Percentiles rank a stretch among this genome's conserved stretches.
These are phyloP conservation scores for Perca schrenkii DNA, from an alignment of 2,113 vertebrate genomes.

Conservation along the genomic window DNA sequence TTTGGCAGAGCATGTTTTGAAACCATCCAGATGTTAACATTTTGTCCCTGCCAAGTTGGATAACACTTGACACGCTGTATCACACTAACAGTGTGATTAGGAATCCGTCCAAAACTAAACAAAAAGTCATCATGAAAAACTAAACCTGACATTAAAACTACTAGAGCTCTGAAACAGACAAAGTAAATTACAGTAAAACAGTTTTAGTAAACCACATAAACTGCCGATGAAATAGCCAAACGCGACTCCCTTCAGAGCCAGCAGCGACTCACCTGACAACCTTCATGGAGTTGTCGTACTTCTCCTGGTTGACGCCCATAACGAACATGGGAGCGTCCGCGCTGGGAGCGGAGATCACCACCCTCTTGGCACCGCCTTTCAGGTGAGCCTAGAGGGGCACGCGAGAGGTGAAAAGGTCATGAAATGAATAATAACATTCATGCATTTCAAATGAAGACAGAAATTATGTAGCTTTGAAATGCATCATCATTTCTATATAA, in stretches of 20 bases:
- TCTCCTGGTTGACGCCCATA: constrained; percentile 95
- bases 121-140: not conserved
- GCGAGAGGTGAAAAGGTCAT: not conserved
- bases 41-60: not conserved
- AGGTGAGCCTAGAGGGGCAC: constrained; percentile 86
- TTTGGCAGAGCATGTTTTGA: not conserved
- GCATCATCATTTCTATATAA: not conserved
- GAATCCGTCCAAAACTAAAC: not conserved
- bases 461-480: not conserved
- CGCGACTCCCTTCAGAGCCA: not conserved
- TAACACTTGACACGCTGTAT: not conserved
- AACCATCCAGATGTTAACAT: constrained; percentile 1
- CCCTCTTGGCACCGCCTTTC: constrained; percentile 93
- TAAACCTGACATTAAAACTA: not conserved
- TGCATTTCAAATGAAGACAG: not conserved
- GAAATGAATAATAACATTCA: not conserved
- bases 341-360: constrained; percentile 94
- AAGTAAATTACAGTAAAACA: not conserved
- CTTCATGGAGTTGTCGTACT: constrained; percentile 92
- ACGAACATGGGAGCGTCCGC: constrained; percentile 97
- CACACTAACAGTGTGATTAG: not conserved
- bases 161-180: not conserved
- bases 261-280: constrained; percentile 88
- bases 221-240: too few species aligned
- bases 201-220: too few species aligned